Evolutionary conservation across 2,888 invertebrate species (phyloP).

Genomic region (Diarsia dahlii): DNA sequence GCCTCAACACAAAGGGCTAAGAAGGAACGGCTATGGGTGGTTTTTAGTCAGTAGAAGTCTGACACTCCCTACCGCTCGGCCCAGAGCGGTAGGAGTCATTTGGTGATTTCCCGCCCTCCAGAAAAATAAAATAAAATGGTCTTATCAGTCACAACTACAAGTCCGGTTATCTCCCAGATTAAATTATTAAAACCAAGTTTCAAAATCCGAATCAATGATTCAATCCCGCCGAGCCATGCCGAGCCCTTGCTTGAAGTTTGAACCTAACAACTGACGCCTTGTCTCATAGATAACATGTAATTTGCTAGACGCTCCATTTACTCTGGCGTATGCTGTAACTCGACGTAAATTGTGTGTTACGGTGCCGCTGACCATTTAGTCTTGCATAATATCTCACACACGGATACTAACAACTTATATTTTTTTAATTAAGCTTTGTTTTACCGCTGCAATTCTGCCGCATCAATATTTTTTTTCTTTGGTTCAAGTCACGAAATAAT

Average conservation of each 20-base stretch:
- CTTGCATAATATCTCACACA: constrained; percentile 74
- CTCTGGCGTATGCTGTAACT: constrained; percentile 71
- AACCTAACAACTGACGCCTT: constrained; percentile 35
- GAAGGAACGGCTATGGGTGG: too few relatives aligned
- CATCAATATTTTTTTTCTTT: not conserved
- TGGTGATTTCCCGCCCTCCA: too few relatives aligned
- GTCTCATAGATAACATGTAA: constrained; percentile 67
- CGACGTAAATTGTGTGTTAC: constrained; percentile 80
- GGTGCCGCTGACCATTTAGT: constrained; percentile 70
- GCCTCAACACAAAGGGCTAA: too few relatives aligned
- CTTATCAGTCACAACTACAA: not conserved
- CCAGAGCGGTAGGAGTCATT: too few relatives aligned
- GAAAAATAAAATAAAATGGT: too few relatives aligned
- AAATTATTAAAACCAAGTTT: constrained; percentile 9
- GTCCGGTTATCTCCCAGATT: constrained; percentile 10
- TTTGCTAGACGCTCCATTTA: constrained; percentile 78
- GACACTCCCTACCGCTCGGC: too few relatives aligned
- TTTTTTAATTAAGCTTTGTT: constrained; percentile 35
- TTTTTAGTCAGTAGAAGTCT: too few relatives aligned
- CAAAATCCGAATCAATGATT: constrained; percentile 22
- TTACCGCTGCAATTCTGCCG: constrained; percentile 10
- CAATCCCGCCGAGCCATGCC: constrained; percentile 26
- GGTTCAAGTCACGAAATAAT: constrained; percentile 21
- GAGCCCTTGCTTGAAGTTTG: constrained; percentile 30
- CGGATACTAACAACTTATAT: constrained; percentile 30